Base-by-base conservation (phyloP, 2,113 vertebrate genomes). In the Carollia perspicillata region DNA sequence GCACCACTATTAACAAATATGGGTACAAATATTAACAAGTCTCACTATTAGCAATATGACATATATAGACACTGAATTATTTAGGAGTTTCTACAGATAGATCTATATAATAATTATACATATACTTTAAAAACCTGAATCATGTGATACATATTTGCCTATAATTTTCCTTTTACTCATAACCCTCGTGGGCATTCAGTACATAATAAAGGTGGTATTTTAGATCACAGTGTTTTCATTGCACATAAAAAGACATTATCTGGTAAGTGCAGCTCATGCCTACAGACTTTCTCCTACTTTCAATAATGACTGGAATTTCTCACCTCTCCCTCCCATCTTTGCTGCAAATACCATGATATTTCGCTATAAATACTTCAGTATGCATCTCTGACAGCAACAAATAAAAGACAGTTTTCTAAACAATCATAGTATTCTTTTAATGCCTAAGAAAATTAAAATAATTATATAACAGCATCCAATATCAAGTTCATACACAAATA, bases 121-220 rank as follows among this genome's bases (percentile, higher is more conserved):
- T 26, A 68, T 71, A 28, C 72, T 85, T 83, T 47, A 28, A 51
- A 66, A 83, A 86, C 30, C 20, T 81, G 18, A 84, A 78, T 84
- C 30, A 7, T 78, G 44, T 49, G 94, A 78, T 40, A 83, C 1
- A 68, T 72, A 92, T 84, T 84, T 84, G 13, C 8, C 47, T 84
- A 60, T 28, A 79, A 74, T 93, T 94, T 97, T 65, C 53, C 35
- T 93, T 91, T 71, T 28, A 49, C 22, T 90, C 37, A 7, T 77
- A 47, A 80, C 10, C 30, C 18, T 71, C 16, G 33, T 53, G 78
- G 35, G 16, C 6, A 75, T 53, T 86, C 75, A 47, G 8, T 58
- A 84, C 22, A 55, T 63, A 87, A 84, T 47, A 71, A 72, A 72
- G 33, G 16, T 78, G 44, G 35, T 51, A 74, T 66, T 93, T 85